Conservation (phyloP, 2,888 invertebrate species). For the Meiosimyza decipiens region DNA sequence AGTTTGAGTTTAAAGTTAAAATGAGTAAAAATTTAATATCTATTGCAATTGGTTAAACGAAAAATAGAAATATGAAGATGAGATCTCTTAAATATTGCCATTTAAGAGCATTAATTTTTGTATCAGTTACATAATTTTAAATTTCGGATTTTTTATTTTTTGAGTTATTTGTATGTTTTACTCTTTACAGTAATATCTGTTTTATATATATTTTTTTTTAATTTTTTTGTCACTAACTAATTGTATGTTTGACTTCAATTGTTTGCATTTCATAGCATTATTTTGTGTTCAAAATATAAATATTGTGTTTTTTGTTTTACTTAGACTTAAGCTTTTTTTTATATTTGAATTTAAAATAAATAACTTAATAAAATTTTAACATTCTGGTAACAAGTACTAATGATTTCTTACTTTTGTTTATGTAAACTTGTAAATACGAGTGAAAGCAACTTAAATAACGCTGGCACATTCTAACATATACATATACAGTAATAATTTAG, state of each 20-base stretch:
- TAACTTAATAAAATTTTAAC: constrained; percentile 24
- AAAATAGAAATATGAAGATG: not conserved
- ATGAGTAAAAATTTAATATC: not conserved
- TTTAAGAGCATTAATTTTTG: too few relatives aligned
- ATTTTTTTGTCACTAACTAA: constrained; percentile 29
- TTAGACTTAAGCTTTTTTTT: not conserved
- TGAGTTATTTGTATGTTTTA: not conserved
- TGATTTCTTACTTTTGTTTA: not conserved
- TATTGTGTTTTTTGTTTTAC: constrained; percentile 1
- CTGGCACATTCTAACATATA: constrained; percentile 20
- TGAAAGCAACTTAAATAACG: constrained; percentile 27
- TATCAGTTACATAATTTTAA: constrained; percentile 6
- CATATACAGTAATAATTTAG: constrained; percentile 5
- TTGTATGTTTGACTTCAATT: constrained; percentile 15
- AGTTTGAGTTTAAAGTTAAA: not conserved
- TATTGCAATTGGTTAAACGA: not conserved
- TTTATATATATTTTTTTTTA: not conserved
- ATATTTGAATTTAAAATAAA: constrained; percentile 3
- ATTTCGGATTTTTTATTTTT: not conserved
- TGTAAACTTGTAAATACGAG: not conserved
- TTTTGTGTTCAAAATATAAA: constrained; percentile 8
- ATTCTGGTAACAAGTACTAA: constrained; percentile 1
- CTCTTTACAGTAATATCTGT: not conserved
- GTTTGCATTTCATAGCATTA: constrained; percentile 9
- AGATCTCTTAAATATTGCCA: too few relatives aligned